Evolutionary conservation across 2,888 invertebrate genomes (phyloP).

Genomic region (Selenia dentaria): DNA sequence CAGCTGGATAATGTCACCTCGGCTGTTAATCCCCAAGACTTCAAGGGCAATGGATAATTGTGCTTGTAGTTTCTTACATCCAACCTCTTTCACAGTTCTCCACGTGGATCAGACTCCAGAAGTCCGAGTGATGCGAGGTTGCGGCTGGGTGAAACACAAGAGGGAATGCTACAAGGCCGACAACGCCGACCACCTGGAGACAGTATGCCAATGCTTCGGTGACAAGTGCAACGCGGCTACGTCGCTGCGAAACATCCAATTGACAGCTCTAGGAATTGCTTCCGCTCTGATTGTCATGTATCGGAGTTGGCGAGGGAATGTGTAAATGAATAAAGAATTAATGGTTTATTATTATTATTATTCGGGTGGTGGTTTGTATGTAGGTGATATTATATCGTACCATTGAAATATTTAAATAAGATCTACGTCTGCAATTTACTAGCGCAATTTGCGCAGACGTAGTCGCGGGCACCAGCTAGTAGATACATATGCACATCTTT

Average conservation of each 20-base stretch:
- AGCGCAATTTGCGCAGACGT: too few species aligned
- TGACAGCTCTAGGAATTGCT: conserved; percentile 40
- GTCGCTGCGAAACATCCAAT: conserved; percentile 39
- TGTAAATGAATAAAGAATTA: conserved; percentile 15
- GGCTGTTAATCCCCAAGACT: too few species aligned
- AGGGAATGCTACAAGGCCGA: conserved; percentile 82
- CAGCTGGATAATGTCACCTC: too few species aligned
- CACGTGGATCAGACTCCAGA: conserved; percentile 57
- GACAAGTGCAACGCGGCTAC: conserved; percentile 84
- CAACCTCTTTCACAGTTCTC: conserved; percentile 63
- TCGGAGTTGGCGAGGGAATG: conserved; percentile 43
- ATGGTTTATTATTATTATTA: too few species aligned
- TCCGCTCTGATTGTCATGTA: conserved; percentile 38
- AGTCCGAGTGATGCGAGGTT: conserved; percentile 81
- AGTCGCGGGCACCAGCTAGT: too few species aligned
- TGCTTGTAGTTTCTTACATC: too few species aligned
- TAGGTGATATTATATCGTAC: too few species aligned
- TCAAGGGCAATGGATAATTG: too few species aligned
- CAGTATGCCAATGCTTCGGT: conserved; percentile 84
- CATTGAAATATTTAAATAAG: too few species aligned
- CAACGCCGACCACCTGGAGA: conserved; percentile 85
- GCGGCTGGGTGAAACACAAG: conserved; percentile 82
- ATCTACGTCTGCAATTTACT: too few species aligned
- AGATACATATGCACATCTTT: too few species aligned
- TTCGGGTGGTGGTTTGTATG: too few species aligned